Percentiles rank a stretch among this genome's conserved stretches.
Evolutionary conservation across 2,797 vertebrate genomes (phyloP).

Genomic region (Alauda arvensis): DNA sequence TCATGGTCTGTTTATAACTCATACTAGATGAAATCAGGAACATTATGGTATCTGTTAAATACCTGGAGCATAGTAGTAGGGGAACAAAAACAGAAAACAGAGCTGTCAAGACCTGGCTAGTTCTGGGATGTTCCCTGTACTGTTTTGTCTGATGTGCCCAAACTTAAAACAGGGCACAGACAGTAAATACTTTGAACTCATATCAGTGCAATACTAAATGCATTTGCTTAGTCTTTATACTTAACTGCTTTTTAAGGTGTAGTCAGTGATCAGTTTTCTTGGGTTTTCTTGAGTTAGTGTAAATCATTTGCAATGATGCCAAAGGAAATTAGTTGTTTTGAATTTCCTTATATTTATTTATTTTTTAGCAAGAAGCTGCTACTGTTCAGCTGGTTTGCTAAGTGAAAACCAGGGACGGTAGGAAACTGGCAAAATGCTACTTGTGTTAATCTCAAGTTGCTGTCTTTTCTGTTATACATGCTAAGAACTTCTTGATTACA

Average conservation of each 20-base stretch:
- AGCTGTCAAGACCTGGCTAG: not conserved
- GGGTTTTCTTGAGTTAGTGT: constrained; percentile 56
- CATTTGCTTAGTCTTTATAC: constrained; percentile 45
- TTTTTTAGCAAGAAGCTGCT: constrained; percentile 61
- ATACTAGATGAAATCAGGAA: constrained; percentile 55
- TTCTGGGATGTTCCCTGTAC: not conserved
- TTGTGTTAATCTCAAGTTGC: constrained; percentile 50
- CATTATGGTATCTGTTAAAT: constrained; percentile 49
- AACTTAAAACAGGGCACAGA: not conserved
- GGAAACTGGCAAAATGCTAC: constrained; percentile 38
- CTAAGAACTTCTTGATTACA: constrained; percentile 41
- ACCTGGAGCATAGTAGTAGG: constrained; percentile 21
- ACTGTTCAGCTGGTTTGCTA: constrained; percentile 53
- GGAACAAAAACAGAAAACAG: not conserved
- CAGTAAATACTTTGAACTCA: constrained; percentile 14
- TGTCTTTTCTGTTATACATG: constrained; percentile 59
- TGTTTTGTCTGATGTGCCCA: not conserved
- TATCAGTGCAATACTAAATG: constrained; percentile 63
- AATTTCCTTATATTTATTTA: constrained; percentile 68
- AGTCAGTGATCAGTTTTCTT: constrained; percentile 37
- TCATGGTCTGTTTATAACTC: constrained; percentile 40
- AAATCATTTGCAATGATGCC: constrained; percentile 71
- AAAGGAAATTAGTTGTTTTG: constrained; percentile 70
- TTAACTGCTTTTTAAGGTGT: constrained; percentile 51
- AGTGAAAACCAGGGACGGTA: constrained; percentile 36